phyloP scores from a whole-genome alignment of 2,888 invertebrate genomes.

The Eupithecia abbreviata region DNA sequence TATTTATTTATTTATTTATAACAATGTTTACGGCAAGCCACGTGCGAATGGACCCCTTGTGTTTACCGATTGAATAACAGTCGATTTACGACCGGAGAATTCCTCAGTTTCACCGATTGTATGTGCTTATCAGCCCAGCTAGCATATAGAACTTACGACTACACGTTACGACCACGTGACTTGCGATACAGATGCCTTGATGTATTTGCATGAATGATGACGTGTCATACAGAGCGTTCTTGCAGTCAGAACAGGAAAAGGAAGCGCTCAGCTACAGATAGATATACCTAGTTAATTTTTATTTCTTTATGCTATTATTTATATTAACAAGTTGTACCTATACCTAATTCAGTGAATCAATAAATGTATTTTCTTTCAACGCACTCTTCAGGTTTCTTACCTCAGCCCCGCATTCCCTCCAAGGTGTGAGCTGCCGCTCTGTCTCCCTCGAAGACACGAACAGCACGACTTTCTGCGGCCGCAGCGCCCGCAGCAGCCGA shows the following conservation, averaged over 20 bases:
- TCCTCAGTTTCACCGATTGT: slow-evolving; percentile 41
- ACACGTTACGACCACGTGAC: not conserved
- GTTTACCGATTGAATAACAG: slow-evolving; percentile 22
- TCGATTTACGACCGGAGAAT: slow-evolving; percentile 43
- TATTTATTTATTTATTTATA: too few species aligned
- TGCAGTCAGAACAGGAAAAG: too few species aligned
- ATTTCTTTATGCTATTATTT: too few species aligned
- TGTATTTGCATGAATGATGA: not conserved
- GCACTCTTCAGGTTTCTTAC: slow-evolving; percentile 74
- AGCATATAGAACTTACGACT: not conserved
- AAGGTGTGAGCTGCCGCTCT: slow-evolving; percentile 87
- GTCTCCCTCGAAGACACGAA: slow-evolving; percentile 87
- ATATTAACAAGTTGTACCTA: too few species aligned
- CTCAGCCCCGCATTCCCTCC: slow-evolving; percentile 91
- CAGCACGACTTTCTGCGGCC: slow-evolving; percentile 86
- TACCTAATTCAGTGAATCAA: too few species aligned
- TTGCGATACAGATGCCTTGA: not conserved
- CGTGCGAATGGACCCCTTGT: slow-evolving; percentile 21
- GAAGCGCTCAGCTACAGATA: too few species aligned
- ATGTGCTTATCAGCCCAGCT: slow-evolving; percentile 26
- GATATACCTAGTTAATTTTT: too few species aligned
- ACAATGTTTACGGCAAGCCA: slow-evolving; percentile 6
- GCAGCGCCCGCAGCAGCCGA: slow-evolving; percentile 88
- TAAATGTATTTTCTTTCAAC: too few species aligned
- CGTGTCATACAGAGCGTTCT: not conserved